Base-by-base conservation (phyloP, 2,888 invertebrate genomes). In the Pachycephus smyrnensis region DNA sequence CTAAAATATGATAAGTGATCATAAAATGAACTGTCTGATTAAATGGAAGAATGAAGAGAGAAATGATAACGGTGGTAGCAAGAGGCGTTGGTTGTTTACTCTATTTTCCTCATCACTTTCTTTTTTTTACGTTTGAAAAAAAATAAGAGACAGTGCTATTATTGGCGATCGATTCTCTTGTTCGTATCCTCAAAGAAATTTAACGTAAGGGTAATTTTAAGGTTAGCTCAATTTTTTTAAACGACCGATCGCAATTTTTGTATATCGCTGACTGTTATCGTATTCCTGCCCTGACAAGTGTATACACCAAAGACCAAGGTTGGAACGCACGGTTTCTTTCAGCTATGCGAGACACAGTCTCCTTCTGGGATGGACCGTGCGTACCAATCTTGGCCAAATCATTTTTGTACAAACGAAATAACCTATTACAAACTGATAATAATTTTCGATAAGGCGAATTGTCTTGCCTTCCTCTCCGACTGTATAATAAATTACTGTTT, bases 201-300 rank as follows among this genome's bases (percentile, higher is more conserved):
- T 84, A 83, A 81, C 40, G 69, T 86, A 86, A 84, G 82, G 55
- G 73, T 86, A 87, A 84, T 80, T 82, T 85, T 89, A 89, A 90
- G 89, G 85, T 86, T 88, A 88, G 87, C 87, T 88, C 89, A 89
- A 89, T 86, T 87, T 89, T 88, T 88, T 87, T 84, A 83, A 85
- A 85, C 78, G 73, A 83, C 81, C 82, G 80, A 84, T 84, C 79
- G 80, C 81, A 82, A 82, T 84, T 89, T 88, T 89, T 88, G 85
- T 89, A 89, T 84, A 84, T 86, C 84, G 84, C 83, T 86, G 86
- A 89, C 85, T 85, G 83, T 82, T 85, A 80, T 86, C 85, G 82
- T 85, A 86, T 81, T 84, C 82, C 81, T 85, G 82, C 80, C 81
- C 80, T 81, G 81, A 84, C 80, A 84, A 81, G 84, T 83, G 82